A percentile compares a stretch with the other conserved stretches of the same genome.
These are phyloP conservation scores for Anas bernieri DNA, from an alignment of 2,797 vertebrate genomes.

Conservation along the genomic window DNA sequence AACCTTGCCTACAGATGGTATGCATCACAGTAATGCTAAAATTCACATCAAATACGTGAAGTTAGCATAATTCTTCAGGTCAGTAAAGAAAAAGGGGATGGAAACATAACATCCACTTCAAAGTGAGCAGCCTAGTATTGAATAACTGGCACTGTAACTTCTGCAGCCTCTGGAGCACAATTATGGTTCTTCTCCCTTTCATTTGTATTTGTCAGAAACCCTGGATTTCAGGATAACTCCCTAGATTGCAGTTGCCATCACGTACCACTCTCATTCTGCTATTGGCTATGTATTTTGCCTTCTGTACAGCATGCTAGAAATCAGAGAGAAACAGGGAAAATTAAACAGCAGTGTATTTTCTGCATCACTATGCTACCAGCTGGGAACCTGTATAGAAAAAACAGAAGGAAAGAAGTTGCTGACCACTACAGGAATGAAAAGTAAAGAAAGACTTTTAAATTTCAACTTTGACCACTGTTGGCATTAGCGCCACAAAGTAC, in stretches of 20 bases:
- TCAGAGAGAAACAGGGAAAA: not conserved
- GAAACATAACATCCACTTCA: not conserved
- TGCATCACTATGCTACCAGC: not conserved
- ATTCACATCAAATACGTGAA: not conserved
- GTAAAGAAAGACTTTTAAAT: not conserved
- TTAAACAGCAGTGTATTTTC: not conserved
- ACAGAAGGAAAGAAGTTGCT: not conserved
- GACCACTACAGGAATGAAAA: not conserved
- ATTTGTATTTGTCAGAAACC: not conserved
- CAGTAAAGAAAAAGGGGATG: not conserved
- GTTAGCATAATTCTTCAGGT: not conserved
- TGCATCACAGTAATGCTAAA: not conserved
- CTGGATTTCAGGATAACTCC: not conserved
- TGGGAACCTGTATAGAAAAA: not conserved
- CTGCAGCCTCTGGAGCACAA: not conserved
- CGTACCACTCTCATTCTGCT: not conserved
- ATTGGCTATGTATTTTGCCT: not conserved
- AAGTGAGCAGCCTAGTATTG: not conserved
- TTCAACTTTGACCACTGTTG: not conserved
- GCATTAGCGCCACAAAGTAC: not conserved
- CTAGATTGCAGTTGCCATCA: not conserved
- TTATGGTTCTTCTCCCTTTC: not conserved
- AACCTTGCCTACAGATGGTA: not conserved
- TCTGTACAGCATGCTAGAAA: not conserved
- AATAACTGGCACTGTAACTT: not conserved